Percentiles rank a stretch among this genome's conserved stretches.
Conservation (phyloP, 2,888 invertebrate species). For the Agrilus cyanescens region DNA sequence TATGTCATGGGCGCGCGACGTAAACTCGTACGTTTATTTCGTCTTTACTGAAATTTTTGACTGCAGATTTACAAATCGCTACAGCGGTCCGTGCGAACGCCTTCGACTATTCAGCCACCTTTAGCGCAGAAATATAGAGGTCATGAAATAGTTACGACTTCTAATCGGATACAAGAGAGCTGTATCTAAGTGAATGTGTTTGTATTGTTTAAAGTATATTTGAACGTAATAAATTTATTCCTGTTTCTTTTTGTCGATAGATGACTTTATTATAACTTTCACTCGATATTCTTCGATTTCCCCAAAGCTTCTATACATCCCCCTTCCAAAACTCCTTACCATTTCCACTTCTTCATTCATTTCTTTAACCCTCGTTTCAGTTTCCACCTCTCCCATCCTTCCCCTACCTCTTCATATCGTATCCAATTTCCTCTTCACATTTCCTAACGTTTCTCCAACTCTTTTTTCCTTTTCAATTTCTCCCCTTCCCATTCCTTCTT, state of each 20-base stretch:
- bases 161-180: conserved; percentile 80
- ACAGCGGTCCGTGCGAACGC: conserved; percentile 26
- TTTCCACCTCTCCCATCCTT: no score
- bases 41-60: conserved; percentile 15
- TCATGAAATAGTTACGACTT: conserved; percentile 77
- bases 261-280: no score
- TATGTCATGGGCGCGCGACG: not conserved
- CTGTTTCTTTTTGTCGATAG: not conserved
- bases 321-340: no score
- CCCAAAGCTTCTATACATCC: no score
- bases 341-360: no score
- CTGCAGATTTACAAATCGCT: conserved; percentile 72
- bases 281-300: no score
- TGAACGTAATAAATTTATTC: conserved; percentile 22
- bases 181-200: conserved; percentile 63
- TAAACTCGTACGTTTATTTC: not conserved
- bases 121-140: conserved; percentile 68
- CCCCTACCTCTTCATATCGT: no score
- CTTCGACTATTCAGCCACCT: conserved; percentile 41
- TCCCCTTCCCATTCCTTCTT: no score
- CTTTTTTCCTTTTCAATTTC: no score
- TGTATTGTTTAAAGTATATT: conserved; percentile 35
- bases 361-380: no score
- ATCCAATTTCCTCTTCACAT: no score
- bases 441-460: no score